Evolutionary conservation across 2,888 invertebrate species (phyloP).

Genomic region (Erebia ligea): DNA sequence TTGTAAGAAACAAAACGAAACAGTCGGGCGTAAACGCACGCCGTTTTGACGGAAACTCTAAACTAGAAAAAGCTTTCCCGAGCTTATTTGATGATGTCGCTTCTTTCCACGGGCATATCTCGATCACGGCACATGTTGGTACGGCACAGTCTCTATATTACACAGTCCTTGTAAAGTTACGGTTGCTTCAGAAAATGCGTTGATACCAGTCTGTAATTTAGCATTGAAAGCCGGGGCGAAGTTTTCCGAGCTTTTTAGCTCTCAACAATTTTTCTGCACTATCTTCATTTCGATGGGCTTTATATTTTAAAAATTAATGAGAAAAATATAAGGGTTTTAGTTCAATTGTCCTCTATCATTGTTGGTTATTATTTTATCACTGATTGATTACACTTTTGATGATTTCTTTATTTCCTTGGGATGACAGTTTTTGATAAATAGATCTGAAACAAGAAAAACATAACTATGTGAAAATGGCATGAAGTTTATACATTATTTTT

Average conservation of each 20-base stretch:
- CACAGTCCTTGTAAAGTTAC: constrained; percentile 80
- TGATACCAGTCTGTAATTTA: constrained; percentile 95
- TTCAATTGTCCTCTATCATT: constrained; percentile 72
- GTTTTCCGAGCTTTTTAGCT: constrained; percentile 65
- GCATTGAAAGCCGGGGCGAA: constrained; percentile 85
- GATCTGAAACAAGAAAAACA: constrained; percentile 61
- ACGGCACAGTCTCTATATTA: constrained; percentile 48
- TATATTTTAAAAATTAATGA: constrained; percentile 26
- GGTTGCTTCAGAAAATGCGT: constrained; percentile 97
- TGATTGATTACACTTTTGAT: not conserved
- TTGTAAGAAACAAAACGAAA: constrained; percentile 79
- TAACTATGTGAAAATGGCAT: not conserved
- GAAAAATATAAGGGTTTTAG: constrained; percentile 28
- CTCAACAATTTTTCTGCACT: constrained; percentile 42
- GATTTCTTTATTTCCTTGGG: constrained; percentile 11
- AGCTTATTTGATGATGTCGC: constrained; percentile 77
- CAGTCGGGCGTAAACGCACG: constrained; percentile 66
- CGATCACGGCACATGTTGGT: constrained; percentile 89
- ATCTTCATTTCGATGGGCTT: constrained; percentile 30
- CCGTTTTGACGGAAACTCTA: constrained; percentile 72
- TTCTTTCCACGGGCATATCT: constrained; percentile 84
- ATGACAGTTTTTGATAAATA: not conserved
- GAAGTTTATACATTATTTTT: not conserved
- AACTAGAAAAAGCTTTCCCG: constrained; percentile 51
- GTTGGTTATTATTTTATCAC: constrained; percentile 28